Evolutionary conservation across 2,888 invertebrate species (phyloP).

Genomic region (Cremastinae sp.): DNA sequence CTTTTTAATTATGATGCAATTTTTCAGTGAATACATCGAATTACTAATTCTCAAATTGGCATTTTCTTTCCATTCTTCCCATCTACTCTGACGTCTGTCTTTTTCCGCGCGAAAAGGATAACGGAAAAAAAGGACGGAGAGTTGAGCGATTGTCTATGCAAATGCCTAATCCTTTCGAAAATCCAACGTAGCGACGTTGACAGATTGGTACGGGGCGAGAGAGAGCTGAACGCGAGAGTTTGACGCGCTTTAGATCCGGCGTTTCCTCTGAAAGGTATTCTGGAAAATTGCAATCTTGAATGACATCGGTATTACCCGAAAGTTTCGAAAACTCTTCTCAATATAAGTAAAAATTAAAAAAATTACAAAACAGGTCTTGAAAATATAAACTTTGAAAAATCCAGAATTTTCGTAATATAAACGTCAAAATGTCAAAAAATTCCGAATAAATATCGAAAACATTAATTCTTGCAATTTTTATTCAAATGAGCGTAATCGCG

Average conservation of each 20-base stretch:
- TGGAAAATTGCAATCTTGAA: slow-evolving; percentile 52
- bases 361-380: too few species aligned
- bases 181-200: slow-evolving; percentile 78
- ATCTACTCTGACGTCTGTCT: slow-evolving; percentile 1
- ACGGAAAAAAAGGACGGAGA: slow-evolving; percentile 28
- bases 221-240: slow-evolving; percentile 5
- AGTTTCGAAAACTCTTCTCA: background rate
- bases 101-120: slow-evolving; percentile 11
- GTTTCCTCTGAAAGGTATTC: slow-evolving; percentile 5
- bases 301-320: slow-evolving; percentile 38
- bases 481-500: background rate
- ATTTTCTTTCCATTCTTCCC: background rate
- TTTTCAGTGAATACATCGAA: too few species aligned
- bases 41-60: slow-evolving; percentile 32
- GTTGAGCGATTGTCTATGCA: slow-evolving; percentile 79
- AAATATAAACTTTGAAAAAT: too few species aligned
- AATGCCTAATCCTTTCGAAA: slow-evolving; percentile 79
- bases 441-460: too few species aligned
- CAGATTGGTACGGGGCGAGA: slow-evolving; percentile 69
- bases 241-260: slow-evolving; percentile 52
- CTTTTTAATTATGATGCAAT: too few species aligned
- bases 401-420: background rate
- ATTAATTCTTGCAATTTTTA: too few species aligned
- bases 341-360: background rate
- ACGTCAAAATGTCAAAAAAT: too few species aligned